Base-by-base conservation (phyloP, 2,113 vertebrate genomes). In the Galeopterus variegatus region DNA sequence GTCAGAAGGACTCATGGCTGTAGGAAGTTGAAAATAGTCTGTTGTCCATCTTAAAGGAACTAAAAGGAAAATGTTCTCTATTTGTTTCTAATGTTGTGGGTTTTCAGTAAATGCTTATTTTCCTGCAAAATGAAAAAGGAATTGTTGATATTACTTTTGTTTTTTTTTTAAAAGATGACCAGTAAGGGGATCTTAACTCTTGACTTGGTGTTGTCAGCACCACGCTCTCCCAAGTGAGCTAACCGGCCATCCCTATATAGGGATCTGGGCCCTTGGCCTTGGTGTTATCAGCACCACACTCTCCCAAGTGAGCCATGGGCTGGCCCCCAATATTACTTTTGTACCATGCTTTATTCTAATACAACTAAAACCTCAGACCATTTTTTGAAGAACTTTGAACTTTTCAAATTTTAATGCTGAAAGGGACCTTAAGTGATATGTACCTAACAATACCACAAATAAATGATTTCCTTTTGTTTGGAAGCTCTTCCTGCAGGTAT, bases 111-210 rank as follows among this genome's bases (percentile, higher is more conserved):
- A 41, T 75, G 5, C 58, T 33, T 82, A 91, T 96, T 80, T 93
- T 72, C 86, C n/a, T 96, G 60, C 28, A 62, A 95, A 94, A 33
- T 17, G 62, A 65, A 94, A 96, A 87, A 75, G 62, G 23, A 90
- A 93, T 83, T 86, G 60, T 83, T 76, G 9, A 23, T 67, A 6
- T 94, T 41, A 41, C 41, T 41, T 41, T 41, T 41, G 41, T 41
- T 41, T 41, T 41, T 41, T 41, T 41, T 41, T 41, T 41, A 4
- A 41, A 41, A 41, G 41, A 41, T 41, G 41, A 41, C 41, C 41
- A 41, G 41, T 41, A 41, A 41, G 41, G 41, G 41, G 41, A 41
- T 41, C 41, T 41, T 41, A 41, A 41, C 41, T 41, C 41, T 41
- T 41, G 41, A 41, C 41, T 41, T 41, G 41, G 41, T 41, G 41